These are phyloP conservation scores for Icerya purchasi DNA, from an alignment of 2,888 invertebrate species.

Conservation along the genomic window DNA sequence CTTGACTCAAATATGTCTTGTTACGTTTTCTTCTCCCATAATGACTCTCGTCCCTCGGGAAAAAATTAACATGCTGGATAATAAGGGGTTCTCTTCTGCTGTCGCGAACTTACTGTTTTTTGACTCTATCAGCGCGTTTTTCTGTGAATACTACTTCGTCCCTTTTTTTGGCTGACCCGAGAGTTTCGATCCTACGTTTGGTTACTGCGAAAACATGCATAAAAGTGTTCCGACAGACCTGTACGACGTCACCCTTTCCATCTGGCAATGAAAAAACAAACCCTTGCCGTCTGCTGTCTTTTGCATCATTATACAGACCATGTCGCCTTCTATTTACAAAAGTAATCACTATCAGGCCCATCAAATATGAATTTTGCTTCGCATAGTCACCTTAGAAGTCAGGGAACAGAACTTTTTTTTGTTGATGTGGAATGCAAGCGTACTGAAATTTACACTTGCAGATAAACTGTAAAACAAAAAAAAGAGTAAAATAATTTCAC, in stretches of 20 bases:
- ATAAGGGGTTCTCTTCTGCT: slow-evolving; percentile 9
- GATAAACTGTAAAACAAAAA: slow-evolving; percentile 1
- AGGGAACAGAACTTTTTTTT: slow-evolving; percentile 5
- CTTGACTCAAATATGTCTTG: slow-evolving; percentile 10
- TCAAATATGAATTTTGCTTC: slow-evolving; percentile 11
- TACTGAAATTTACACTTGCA: slow-evolving; percentile 5
- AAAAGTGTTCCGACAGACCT: slow-evolving; percentile 17
- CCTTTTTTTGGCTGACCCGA: slow-evolving; percentile 11
- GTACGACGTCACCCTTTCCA: slow-evolving; percentile 15
- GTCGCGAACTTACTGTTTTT: slow-evolving; percentile 11
- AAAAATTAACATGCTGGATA: slow-evolving; percentile 11
- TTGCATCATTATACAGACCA: slow-evolving; percentile 11
- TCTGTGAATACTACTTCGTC: slow-evolving; percentile 11
- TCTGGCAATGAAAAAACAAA: slow-evolving; percentile 17
- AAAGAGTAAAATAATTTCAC: background rate
- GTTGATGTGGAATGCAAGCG: slow-evolving; percentile 1
- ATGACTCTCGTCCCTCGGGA: slow-evolving; percentile 13
- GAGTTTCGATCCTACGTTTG: slow-evolving; percentile 11
- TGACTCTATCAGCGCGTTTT: slow-evolving; percentile 5
- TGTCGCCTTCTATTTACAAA: slow-evolving; percentile 10
- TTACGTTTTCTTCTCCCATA: slow-evolving; percentile 11
- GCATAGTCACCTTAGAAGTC: slow-evolving; percentile 10
- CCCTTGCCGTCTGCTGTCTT: slow-evolving; percentile 16
- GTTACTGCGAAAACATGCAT: slow-evolving; percentile 16
- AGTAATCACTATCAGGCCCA: slow-evolving; percentile 10